A percentile compares a stretch with the other conserved stretches of the same genome.
These are phyloP conservation scores for Dendrocincla fuliginosa DNA, from an alignment of 2,797 vertebrate genomes.

Conservation along the genomic window DNA sequence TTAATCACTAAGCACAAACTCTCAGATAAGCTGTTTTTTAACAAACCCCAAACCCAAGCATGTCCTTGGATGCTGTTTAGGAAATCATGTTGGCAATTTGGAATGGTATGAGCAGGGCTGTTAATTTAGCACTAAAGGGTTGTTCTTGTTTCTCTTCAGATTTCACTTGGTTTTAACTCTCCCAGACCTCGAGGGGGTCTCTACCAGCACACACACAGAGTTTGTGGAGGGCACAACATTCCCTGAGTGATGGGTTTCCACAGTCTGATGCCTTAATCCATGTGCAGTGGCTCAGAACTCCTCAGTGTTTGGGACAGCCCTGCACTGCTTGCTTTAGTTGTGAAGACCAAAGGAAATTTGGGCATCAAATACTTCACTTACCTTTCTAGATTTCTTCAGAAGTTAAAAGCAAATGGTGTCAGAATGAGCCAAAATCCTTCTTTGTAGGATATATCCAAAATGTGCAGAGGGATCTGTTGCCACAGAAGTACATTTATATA, in stretches of 20 bases:
- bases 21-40: not conserved
- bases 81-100: not conserved
- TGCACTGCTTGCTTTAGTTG: not conserved
- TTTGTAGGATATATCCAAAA: not conserved
- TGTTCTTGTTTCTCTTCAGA: not conserved
- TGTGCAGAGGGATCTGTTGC: not conserved
- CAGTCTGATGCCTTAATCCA: not conserved
- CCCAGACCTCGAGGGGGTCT: not conserved
- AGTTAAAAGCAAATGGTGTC: not conserved
- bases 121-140: not conserved
- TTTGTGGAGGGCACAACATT: not conserved
- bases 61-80: not conserved
- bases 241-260: not conserved
- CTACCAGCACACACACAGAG: not conserved
- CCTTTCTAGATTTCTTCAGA: not conserved
- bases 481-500: not conserved
- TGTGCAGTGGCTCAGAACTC: not conserved
- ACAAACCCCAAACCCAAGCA: not conserved
- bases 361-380: not conserved
- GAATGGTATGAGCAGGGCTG: not conserved
- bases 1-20: not conserved
- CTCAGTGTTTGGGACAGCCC: not conserved
- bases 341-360: not conserved
- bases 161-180: not conserved
- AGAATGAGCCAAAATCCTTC: not conserved